Evolutionary conservation across 2,888 invertebrate species (phyloP).

Genomic region (Bruchidius siliquastri): DNA sequence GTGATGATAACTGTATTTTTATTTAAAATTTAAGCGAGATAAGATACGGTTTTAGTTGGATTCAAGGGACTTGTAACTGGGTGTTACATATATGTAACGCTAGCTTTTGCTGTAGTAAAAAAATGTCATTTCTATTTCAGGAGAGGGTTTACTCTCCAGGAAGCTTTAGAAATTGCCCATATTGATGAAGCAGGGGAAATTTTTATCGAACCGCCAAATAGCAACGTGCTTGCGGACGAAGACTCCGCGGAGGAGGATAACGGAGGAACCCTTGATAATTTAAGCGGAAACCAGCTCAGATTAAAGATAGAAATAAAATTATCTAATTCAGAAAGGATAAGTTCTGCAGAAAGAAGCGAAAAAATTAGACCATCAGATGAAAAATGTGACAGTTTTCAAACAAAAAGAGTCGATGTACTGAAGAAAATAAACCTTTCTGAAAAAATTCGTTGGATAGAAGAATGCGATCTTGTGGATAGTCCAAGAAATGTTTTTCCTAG

Average conservation of each 20-base stretch:
- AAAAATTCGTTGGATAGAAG: too few species aligned
- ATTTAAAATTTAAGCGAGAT: too few species aligned
- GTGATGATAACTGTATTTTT: too few species aligned
- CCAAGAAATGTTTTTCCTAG: too few species aligned
- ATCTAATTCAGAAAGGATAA: conserved; percentile 1
- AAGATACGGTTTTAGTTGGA: too few species aligned
- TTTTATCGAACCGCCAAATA: conserved; percentile 15
- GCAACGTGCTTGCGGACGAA: conserved; percentile 12
- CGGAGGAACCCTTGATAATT: conserved; percentile 14
- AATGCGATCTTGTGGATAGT: too few species aligned
- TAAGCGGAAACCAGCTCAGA: conserved; percentile 11
- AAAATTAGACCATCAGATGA: not conserved
- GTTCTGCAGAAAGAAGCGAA: too few species aligned
- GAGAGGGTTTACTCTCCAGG: conserved; percentile 11
- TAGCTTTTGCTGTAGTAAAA: conserved; percentile 3
- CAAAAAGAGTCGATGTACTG: conserved; percentile 1
- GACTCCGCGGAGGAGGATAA: conserved; percentile 19
- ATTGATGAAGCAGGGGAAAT: conserved; percentile 11
- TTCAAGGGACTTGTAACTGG: too few species aligned
- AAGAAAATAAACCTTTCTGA: not conserved
- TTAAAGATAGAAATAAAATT: conserved; percentile 9
- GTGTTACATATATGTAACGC: conserved; percentile 2
- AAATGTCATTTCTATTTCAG: conserved; percentile 10
- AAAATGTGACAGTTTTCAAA: not conserved
- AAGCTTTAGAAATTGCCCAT: conserved; percentile 15